Evolutionary conservation across 2,797 vertebrate genomes (phyloP).

Genomic region (Acridotheres tristis): DNA sequence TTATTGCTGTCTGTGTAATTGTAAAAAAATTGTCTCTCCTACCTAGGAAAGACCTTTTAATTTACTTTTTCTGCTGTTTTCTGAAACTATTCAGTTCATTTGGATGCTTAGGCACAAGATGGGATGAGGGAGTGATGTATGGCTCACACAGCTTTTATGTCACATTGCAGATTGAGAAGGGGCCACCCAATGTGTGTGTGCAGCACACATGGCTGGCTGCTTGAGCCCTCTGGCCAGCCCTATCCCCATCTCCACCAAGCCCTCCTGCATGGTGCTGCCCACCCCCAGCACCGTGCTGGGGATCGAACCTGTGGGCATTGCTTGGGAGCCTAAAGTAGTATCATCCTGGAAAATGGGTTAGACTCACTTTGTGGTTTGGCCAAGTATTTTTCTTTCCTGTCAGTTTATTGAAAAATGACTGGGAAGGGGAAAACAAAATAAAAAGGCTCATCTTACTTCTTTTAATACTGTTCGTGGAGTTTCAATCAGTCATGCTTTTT

Average conservation of each 20-base stretch:
- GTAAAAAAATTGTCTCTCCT: neutral
- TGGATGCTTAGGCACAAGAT: neutral
- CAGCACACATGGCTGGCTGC: neutral
- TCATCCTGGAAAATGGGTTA: neutral
- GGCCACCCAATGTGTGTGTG: too few species aligned
- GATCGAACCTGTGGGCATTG: neutral
- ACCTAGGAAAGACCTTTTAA: neutral
- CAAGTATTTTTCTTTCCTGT: neutral
- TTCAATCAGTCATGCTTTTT: conserved; percentile 35
- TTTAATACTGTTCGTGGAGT: neutral
- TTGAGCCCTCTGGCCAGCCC: neutral
- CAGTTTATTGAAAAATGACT: neutral
- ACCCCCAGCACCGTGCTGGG: rapidly evolving
- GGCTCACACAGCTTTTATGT: neutral
- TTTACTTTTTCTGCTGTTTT: neutral
- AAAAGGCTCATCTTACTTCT: neutral
- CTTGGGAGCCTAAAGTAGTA: neutral
- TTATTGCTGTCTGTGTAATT: neutral
- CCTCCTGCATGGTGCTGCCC: neutral
- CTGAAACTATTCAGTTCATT: neutral
- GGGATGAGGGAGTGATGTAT: neutral
- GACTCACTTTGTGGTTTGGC: neutral
- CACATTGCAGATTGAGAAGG: neutral
- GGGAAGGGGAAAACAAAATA: neutral
- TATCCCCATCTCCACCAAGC: neutral